Conservation (phyloP, 2,113 vertebrate genomes). For the Brachirus orientalis region DNA sequence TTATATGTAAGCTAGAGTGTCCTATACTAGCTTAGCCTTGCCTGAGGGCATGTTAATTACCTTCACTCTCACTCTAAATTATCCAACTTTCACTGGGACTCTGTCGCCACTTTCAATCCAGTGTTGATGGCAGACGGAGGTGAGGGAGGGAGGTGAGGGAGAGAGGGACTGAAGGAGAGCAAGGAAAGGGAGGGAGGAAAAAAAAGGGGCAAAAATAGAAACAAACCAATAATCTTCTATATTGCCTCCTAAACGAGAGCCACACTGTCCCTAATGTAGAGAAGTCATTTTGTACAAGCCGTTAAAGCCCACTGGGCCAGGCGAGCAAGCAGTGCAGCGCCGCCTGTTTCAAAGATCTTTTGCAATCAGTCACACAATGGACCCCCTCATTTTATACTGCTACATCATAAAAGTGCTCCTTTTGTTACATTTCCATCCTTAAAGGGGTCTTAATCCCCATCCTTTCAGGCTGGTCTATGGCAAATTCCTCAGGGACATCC, state of each 20-base stretch:
- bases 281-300: conserved; percentile 83
- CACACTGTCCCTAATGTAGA: conserved; percentile 81
- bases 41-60: conserved; percentile 97
- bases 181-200: conserved; percentile 75
- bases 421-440: conserved; percentile 97
- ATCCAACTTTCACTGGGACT: conserved; percentile 96
- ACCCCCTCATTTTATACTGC: conserved; percentile 94
- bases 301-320: conserved; percentile 79
- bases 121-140: conserved; percentile 78
- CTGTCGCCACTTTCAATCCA: conserved; percentile 85
- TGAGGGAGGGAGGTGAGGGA: conserved; percentile 56
- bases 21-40: conserved; percentile 80
- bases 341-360: conserved; percentile 89
- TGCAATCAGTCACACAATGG: conserved; percentile 91
- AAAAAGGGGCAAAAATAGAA: conserved; percentile 86
- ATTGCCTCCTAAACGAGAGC: conserved; percentile 86
- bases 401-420: conserved; percentile 97
- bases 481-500: conserved; percentile 94
- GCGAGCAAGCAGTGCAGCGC: conserved; percentile 77
- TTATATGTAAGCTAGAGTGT: conserved; percentile 61
- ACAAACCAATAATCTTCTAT: conserved; percentile 92
- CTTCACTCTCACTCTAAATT: conserved; percentile 88
- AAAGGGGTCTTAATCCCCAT: conserved; percentile 94
- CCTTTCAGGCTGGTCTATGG: conserved; percentile 89
- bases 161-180: conserved; percentile 56